phyloP scores from a whole-genome alignment of 2,797 vertebrate genomes.

The Rhabdophis nuchalis region DNA sequence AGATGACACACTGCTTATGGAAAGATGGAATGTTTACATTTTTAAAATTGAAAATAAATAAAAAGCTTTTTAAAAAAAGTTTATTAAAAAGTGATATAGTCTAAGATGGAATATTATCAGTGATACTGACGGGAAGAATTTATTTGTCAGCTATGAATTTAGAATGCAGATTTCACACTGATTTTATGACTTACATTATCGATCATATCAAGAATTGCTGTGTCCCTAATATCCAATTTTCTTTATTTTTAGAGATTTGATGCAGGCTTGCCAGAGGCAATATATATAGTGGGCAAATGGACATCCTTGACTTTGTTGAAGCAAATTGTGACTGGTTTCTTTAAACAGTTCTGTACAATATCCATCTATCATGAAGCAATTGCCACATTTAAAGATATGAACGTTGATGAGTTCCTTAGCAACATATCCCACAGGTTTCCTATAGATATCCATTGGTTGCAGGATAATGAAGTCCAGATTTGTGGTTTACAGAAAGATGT shows the following conservation, averaged over 20 bases:
- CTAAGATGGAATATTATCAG: neutral
- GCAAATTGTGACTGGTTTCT: neutral
- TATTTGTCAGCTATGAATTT: neutral
- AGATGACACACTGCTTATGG: no score
- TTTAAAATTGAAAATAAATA: no score
- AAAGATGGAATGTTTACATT: no score
- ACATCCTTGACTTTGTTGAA: neutral
- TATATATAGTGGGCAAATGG: neutral
- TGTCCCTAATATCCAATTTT: neutral
- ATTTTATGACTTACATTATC: neutral
- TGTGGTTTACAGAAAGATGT: conserved; percentile 10
- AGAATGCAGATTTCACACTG: neutral
- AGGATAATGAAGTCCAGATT: neutral
- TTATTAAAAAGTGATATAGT: neutral
- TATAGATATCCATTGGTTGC: neutral
- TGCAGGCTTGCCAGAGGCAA: neutral
- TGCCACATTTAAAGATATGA: neutral
- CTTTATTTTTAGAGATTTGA: neutral
- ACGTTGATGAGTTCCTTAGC: neutral
- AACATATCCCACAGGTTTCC: neutral
- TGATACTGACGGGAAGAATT: neutral
- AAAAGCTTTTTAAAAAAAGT: neutral
- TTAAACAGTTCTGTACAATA: neutral
- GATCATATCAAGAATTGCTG: neutral
- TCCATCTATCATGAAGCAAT: neutral